phyloP scores from a whole-genome alignment of 2,888 invertebrate species.

The Amblyjoppa proteus region DNA sequence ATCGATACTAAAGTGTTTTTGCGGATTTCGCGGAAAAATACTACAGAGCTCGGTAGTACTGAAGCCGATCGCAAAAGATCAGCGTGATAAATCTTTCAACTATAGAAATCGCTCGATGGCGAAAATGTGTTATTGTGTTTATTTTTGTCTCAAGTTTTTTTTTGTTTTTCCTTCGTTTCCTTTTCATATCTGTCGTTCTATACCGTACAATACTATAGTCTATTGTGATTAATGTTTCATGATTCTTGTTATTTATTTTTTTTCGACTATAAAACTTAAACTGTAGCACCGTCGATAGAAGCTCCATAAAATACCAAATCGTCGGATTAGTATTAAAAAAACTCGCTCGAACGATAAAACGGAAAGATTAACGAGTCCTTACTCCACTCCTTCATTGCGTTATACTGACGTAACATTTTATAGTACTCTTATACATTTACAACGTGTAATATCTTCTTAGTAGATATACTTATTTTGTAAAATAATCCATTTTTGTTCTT shows the following conservation, averaged over 20 bases:
- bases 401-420: slow-evolving; percentile 81
- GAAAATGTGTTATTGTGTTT: slow-evolving; percentile 40
- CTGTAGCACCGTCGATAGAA: slow-evolving; percentile 74
- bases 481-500: slow-evolving; percentile 28
- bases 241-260: background rate
- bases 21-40: slow-evolving; percentile 27
- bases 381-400: slow-evolving; percentile 74
- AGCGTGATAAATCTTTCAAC: slow-evolving; percentile 41
- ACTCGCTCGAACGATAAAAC: slow-evolving; percentile 69
- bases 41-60: slow-evolving; percentile 49
- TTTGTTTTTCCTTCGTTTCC: background rate
- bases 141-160: background rate
- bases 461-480: slow-evolving; percentile 74
- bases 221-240: slow-evolving; percentile 50
- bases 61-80: slow-evolving; percentile 43
- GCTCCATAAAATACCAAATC: slow-evolving; percentile 66
- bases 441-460: slow-evolving; percentile 82
- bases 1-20: background rate
- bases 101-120: slow-evolving; percentile 40
- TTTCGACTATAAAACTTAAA: slow-evolving; percentile 70
- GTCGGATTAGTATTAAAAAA: slow-evolving; percentile 20
- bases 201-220: slow-evolving; percentile 54
- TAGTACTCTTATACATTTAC: slow-evolving; percentile 81
- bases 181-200: slow-evolving; percentile 31
- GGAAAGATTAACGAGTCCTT: slow-evolving; percentile 76